Evolutionary conservation across 2,113 vertebrate genomes (phyloP), one percentile per base, ranked within the genome.

Genomic region (Podarcis muralis): DNA sequence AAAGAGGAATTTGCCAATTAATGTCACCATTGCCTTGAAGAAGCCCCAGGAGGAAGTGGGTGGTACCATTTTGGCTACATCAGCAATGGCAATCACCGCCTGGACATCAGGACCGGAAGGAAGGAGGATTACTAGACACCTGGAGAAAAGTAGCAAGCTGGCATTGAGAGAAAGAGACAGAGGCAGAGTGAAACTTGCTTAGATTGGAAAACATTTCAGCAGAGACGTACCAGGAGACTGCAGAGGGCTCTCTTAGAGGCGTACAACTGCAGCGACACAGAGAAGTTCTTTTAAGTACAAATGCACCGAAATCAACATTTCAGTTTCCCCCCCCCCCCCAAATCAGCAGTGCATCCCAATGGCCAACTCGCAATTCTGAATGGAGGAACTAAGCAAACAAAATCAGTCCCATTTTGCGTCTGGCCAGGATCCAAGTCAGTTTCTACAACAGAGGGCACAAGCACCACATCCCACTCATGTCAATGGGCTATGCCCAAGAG

Each of bases 161-260:
- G 57, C 5, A 22, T 48, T 4, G 66, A 27, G 18, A 12, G 43
- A 16, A 57, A 53, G 30, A 68, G 9, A 68, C 59, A 18, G 30
- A 79, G 20, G 12, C 59, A 75, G n/a, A 62, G 48, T 20, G 48
- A 53, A 35, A 57, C 59, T 76, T 37, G 9, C 7, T 57, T 79
- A 87, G 77, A 25, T 43, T 79, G 77, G 77, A 62, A 57, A 57
- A 74, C 57, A 32, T 87, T n/a, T 79, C 79, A 82, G 79, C 86
- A 74, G 65, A 59, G 53, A 82, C 75, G 32, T 82, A 87, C 72
- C 82, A 69, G 68, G 66, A 30, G 40, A 80, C 78, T 37, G 86
- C 27, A 57, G n/a, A 59, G 48, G 66, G 68, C 86, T 81, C 79
- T 40, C 25, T 37, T 81, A 87, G 79, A 81, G 79, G 69, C 35